These are phyloP conservation scores for Pandion haliaetus DNA, from an alignment of 2,113 vertebrate species.

Conservation along the genomic window DNA sequence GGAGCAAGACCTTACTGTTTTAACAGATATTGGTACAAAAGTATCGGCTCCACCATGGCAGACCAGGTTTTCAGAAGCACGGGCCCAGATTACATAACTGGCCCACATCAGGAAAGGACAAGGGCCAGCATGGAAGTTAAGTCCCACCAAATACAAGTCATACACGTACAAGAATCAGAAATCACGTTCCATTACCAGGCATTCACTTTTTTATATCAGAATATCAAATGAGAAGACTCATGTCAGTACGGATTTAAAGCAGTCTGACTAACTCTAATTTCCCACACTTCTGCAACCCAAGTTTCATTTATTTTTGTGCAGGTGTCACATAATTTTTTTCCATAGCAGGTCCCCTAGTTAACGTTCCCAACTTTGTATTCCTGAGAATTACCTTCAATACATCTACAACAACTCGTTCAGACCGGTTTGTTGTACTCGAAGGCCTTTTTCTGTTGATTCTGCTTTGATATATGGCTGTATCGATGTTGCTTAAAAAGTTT, in stretches of 20 bases:
- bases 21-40: accelerated
- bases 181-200: accelerated
- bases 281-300: background rate
- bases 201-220: background rate
- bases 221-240: background rate
- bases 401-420: background rate
- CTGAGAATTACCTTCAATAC: background rate
- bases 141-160: background rate
- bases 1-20: background rate
- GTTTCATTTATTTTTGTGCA: background rate
- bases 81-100: background rate
- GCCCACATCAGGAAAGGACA: background rate
- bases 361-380: background rate
- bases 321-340: background rate
- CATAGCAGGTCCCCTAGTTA: background rate
- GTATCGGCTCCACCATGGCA: accelerated
- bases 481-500: background rate
- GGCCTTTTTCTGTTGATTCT: background rate
- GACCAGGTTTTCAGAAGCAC: background rate
- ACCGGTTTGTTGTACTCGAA: background rate
- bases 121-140: background rate
- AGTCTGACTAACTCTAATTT: background rate
- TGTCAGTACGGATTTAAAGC: background rate
- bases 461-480: background rate
- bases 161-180: accelerated